Conservation (phyloP, 2,888 invertebrate genomes). For the Drosophila siamana region DNA sequence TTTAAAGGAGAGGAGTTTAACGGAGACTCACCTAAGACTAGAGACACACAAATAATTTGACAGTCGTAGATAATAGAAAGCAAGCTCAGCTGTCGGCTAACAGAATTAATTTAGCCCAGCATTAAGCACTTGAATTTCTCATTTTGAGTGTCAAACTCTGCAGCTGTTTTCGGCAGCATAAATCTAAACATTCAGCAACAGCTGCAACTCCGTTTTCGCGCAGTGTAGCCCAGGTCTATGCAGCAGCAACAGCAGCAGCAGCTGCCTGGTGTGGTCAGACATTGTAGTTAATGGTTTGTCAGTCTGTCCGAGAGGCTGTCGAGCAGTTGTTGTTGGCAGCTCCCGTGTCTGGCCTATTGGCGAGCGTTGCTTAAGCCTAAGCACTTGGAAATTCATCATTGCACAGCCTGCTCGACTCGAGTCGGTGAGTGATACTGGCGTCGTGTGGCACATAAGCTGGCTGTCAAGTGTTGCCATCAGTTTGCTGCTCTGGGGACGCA, state of each 20-base stretch:
- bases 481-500: not conserved
- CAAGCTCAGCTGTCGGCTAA: too few relatives aligned
- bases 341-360: conserved; percentile 28
- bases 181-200: not conserved
- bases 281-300: conserved; percentile 35
- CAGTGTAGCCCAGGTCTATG: conserved; percentile 34
- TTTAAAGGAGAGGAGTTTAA: too few relatives aligned
- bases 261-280: conserved; percentile 18
- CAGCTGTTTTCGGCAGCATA: not conserved
- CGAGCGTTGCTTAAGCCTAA: conserved; percentile 25
- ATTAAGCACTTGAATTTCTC: not conserved
- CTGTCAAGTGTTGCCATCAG: conserved; percentile 26
- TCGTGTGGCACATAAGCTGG: conserved; percentile 17
- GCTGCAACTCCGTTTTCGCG: conserved; percentile 21
- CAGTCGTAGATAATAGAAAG: too few relatives aligned
- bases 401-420: conserved; percentile 4
- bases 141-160: not conserved
- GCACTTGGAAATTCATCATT: conserved; percentile 43
- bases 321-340: not conserved
- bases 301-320: not conserved
- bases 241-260: conserved; percentile 33
- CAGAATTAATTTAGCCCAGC: too few relatives aligned
- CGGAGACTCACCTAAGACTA: too few relatives aligned
- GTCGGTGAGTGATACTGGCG: not conserved
- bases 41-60: too few relatives aligned